Evolutionary conservation across 2,113 vertebrate genomes (phyloP).

Genomic region (Clarias macrocephalus): DNA sequence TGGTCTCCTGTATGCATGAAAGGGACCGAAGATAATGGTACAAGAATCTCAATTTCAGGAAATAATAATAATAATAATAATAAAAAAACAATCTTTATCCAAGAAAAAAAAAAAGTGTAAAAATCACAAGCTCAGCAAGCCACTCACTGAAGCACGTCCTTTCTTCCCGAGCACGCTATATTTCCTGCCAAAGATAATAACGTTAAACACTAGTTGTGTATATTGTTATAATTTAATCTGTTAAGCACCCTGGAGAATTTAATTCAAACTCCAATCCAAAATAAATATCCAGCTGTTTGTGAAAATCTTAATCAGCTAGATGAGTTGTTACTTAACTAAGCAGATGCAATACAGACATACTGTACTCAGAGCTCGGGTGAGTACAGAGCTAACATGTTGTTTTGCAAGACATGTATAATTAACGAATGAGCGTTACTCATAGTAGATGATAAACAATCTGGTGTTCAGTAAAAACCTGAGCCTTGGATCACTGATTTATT

Average conservation of each 20-base stretch:
- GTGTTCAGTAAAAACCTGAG: background rate
- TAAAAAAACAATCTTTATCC: background rate
- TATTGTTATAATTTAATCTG: background rate
- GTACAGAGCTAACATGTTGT: background rate
- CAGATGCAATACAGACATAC: too few relatives aligned
- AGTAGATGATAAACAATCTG: background rate
- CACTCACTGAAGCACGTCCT: background rate
- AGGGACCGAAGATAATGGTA: background rate
- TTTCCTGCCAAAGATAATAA: slow-evolving; percentile 6
- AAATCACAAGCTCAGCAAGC: background rate
- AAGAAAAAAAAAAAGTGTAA: background rate
- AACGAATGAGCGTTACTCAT: background rate
- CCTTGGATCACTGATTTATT: background rate
- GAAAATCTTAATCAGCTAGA: background rate
- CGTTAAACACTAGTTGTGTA: background rate
- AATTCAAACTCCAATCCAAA: slow-evolving; percentile 1
- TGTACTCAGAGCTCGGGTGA: background rate
- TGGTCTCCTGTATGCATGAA: background rate
- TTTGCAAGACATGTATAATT: background rate
- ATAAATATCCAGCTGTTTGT: slow-evolving; percentile 7
- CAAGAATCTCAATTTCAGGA: background rate
- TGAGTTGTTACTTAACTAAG: background rate
- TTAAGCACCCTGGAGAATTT: slow-evolving; percentile 2
- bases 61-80: too few relatives aligned
- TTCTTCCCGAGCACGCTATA: background rate